Evolutionary conservation across 2,113 vertebrate species (phyloP), one percentile per base, ranked within the genome.

Genomic region (Neodontobutis hainanensis): DNA sequence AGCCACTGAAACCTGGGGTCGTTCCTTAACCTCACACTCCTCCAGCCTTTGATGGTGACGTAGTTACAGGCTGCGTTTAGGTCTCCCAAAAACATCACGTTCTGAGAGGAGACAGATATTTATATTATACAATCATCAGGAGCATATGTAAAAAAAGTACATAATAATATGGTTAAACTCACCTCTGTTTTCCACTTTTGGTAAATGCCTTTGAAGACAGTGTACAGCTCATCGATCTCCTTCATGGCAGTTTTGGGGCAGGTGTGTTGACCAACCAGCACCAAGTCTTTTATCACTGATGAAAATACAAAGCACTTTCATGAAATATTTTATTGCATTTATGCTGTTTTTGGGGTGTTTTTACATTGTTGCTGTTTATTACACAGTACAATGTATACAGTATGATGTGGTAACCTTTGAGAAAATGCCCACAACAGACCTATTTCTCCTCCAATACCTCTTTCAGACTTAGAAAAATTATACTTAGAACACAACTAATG

Each of bases 31-130:
- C 91, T 92, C 44, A 95, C 85, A 0, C 82, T 81, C 6, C 79
- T 77, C 93, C 93, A 94, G 0, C 93, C 88, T 4, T 90, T 92
- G 6, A 85, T 36, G 6, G 91, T 92, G 49, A 96, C 86, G 0
- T 96, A 96, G 70, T 85, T 86, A 80, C 95, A 95, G 60, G 76
- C 94, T 0, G 95, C 95, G 0, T 96, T 96, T 19, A 96, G 91
- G 59, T 96, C 95, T 0, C 95, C 95, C 45, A 96, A 82, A 32
- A 96, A 78, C 74, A 96, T 87, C 59, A 95, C 48, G 4, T 94
- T 93, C 95, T 95, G 57, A 14, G 44, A 8, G 27, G 38, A 43
- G 9, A 56, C 46, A 48, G 32, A 45, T 63, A 56, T 68, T 63
- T 1, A 49, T 8, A 7, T 27, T 27, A 76, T 1, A 36, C 6